A percentile compares a stretch with the other conserved stretches of the same genome.
Evolutionary conservation across 2,113 vertebrate species (phyloP).

Genomic region (Lanius collurio): DNA sequence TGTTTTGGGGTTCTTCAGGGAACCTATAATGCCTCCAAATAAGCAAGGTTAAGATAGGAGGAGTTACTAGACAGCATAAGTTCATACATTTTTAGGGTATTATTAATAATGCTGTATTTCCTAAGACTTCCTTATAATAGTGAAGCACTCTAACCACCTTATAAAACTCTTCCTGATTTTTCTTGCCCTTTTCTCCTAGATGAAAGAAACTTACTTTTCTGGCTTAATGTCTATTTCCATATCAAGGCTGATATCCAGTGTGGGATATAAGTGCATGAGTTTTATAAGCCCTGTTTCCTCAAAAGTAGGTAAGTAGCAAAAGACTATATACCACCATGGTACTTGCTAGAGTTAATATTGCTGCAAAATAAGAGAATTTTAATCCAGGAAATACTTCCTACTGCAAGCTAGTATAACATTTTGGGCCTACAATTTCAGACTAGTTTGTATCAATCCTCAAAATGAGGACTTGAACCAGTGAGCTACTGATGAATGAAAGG

Average conservation of each 20-base stretch:
- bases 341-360: background rate
- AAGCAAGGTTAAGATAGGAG: background rate
- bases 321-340: background rate
- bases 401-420: background rate
- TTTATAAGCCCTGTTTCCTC: background rate
- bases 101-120: background rate
- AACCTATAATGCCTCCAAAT: background rate
- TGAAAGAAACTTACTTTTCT: background rate
- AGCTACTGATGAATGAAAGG: background rate
- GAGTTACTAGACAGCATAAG: background rate
- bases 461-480: background rate
- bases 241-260: background rate
- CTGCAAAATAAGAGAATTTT: background rate
- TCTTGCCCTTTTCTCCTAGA: background rate
- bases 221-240: background rate
- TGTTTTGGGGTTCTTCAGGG: background rate
- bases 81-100: background rate
- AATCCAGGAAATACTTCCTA: background rate
- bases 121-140: background rate
- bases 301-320: background rate
- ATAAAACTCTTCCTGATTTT: background rate
- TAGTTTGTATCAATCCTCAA: background rate
- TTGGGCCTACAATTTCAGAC: background rate
- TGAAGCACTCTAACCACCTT: background rate
- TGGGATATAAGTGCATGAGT: background rate